Evolutionary conservation across 2,113 vertebrate species (phyloP).

Genomic region (Muntiacus muntjak): DNA sequence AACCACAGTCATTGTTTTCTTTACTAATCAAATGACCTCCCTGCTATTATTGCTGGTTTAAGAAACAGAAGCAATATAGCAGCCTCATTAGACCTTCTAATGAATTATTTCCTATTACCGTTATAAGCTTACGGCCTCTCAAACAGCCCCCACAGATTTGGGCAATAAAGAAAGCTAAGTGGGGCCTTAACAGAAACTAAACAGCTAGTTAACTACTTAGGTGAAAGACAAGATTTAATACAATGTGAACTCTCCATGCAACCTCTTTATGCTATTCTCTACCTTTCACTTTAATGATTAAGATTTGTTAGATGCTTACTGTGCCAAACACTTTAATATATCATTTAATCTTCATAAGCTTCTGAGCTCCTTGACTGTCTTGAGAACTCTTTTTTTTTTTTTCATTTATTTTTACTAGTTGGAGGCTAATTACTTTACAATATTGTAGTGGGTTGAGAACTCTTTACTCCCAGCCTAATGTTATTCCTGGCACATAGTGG

Average conservation of each 20-base stretch:
- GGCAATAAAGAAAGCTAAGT: not conserved
- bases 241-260: not conserved
- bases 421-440: too few relatives aligned
- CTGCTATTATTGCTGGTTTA: not conserved
- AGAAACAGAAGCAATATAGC: constrained; percentile 37
- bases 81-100: constrained; percentile 17
- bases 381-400: not conserved
- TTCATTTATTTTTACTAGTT: too few relatives aligned
- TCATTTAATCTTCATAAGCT: constrained; percentile 21
- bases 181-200: not conserved
- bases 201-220: not conserved
- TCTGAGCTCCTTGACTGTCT: not conserved
- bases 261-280: not conserved
- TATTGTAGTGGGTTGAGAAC: not conserved
- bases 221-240: not conserved
- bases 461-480: not conserved
- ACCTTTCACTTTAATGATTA: not conserved
- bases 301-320: constrained; percentile 12
- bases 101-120: constrained; percentile 26
- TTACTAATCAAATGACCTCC: constrained; percentile 7
- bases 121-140: constrained; percentile 4
- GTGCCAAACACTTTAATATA: not conserved
- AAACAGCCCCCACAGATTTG: constrained; percentile 3
- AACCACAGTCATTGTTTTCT: not conserved
- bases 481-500: not conserved